Evolutionary conservation across 2,797 vertebrate species (phyloP).

Genomic region (Parauchenoglanis ngamensis): DNA sequence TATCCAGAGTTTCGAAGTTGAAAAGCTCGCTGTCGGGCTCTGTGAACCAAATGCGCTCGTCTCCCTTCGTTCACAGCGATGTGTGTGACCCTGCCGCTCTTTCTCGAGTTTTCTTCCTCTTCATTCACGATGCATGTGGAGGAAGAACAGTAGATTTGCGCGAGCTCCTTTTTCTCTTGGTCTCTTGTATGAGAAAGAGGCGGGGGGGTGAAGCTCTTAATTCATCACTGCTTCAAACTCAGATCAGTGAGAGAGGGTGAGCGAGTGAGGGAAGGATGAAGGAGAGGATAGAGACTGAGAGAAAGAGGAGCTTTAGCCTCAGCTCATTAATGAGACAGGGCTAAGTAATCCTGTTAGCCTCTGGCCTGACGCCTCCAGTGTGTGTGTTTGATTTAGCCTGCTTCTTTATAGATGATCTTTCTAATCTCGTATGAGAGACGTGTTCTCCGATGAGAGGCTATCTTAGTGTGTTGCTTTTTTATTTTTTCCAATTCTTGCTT

Average conservation of each 20-base stretch:
- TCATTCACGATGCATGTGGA: not conserved
- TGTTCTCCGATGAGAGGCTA: slow-evolving; percentile 68
- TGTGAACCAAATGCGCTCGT: slow-evolving; percentile 57
- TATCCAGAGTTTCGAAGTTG: slow-evolving; percentile 32
- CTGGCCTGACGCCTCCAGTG: slow-evolving; percentile 61
- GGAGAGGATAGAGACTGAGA: slow-evolving; percentile 42
- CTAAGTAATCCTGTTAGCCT: slow-evolving; percentile 70
- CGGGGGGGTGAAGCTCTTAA: slow-evolving; percentile 25
- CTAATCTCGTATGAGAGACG: slow-evolving; percentile 45
- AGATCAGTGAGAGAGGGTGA: slow-evolving; percentile 52
- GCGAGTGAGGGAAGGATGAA: slow-evolving; percentile 25
- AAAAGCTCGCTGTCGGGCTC: slow-evolving; percentile 53
- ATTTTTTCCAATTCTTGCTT: slow-evolving; percentile 14
- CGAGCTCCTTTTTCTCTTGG: not conserved
- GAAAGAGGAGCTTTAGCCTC: slow-evolving; percentile 60
- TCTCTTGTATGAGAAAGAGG: not conserved
- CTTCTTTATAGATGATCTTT: slow-evolving; percentile 59
- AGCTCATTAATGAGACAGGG: slow-evolving; percentile 67
- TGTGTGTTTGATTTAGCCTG: slow-evolving; percentile 44
- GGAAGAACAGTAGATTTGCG: slow-evolving; percentile 23
- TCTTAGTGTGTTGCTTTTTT: slow-evolving; percentile 49
- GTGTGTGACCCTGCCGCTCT: slow-evolving; percentile 4
- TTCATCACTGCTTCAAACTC: slow-evolving; percentile 55
- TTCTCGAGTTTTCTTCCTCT: slow-evolving; percentile 22
- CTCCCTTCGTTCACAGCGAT: not conserved